Evolutionary conservation across 2,113 vertebrate genomes (phyloP).

Genomic region (Macquaria australasica): DNA sequence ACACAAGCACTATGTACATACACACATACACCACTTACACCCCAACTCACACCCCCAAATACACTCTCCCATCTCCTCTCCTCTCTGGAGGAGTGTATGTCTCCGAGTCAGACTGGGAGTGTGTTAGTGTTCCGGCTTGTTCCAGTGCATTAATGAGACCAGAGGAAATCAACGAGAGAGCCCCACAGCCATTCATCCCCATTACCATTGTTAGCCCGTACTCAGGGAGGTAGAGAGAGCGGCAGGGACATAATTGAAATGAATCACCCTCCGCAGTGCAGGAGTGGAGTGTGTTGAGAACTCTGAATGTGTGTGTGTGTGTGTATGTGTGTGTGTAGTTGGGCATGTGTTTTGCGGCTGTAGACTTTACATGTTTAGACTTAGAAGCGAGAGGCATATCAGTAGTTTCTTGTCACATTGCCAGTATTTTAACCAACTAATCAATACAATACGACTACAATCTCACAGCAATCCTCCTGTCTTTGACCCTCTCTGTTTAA

Average conservation of each 20-base stretch:
- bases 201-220: conserved; percentile 66
- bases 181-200: conserved; percentile 66
- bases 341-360: conserved; percentile 11
- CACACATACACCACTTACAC: background rate
- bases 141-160: conserved; percentile 70
- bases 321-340: background rate
- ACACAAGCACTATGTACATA: conserved; percentile 14
- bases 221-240: conserved; percentile 49
- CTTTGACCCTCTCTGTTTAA: background rate
- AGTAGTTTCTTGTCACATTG: background rate
- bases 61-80: background rate
- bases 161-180: conserved; percentile 70
- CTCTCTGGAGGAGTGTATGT: conserved; percentile 27
- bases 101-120: conserved; percentile 22
- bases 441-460: background rate
- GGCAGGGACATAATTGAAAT: conserved; percentile 66
- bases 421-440: background rate
- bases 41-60: background rate
- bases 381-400: background rate
- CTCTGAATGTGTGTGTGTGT: background rate
- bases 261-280: conserved; percentile 56
- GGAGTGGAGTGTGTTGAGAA: conserved; percentile 2
- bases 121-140: conserved; percentile 57
- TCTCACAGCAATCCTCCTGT: background rate
- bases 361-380: conserved; percentile 31